Evolutionary conservation across 2,113 vertebrate species (phyloP).

Genomic region (Myanophis thanlyinensis): DNA sequence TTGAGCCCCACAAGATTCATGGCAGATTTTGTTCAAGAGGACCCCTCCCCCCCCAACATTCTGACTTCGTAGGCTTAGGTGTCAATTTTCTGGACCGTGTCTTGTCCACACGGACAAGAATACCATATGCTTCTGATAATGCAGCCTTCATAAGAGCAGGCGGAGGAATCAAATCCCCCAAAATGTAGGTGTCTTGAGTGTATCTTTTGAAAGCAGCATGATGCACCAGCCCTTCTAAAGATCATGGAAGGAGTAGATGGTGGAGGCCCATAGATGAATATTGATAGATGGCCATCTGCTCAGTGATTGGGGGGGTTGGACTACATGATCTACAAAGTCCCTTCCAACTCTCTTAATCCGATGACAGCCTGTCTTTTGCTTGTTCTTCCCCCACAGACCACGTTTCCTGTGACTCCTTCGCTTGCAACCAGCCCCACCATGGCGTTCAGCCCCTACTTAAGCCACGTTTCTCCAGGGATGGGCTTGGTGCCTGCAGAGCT

Average conservation of each 20-base stretch:
- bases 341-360: too few species aligned
- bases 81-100: constrained; percentile 50
- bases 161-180: not conserved
- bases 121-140: constrained; percentile 34
- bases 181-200: not conserved
- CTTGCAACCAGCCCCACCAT: constrained; percentile 87
- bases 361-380: constrained; percentile 48
- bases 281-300: not conserved
- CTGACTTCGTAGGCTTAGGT: not conserved
- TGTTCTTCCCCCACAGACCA: constrained; percentile 70
- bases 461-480: constrained; percentile 90
- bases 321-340: too few species aligned
- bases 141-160: not conserved
- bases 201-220: not conserved
- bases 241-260: not conserved
- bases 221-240: not conserved
- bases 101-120: constrained; percentile 54
- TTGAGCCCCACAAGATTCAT: not conserved
- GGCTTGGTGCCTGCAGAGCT: constrained; percentile 91
- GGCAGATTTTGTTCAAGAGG: not conserved
- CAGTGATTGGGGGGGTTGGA: not conserved
- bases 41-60: not conserved
- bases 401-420: constrained; percentile 87
- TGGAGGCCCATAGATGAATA: not conserved
- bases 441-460: constrained; percentile 93